These are phyloP conservation scores for Elachura formosa DNA, from an alignment of 2,113 vertebrate genomes.

Conservation along the genomic window DNA sequence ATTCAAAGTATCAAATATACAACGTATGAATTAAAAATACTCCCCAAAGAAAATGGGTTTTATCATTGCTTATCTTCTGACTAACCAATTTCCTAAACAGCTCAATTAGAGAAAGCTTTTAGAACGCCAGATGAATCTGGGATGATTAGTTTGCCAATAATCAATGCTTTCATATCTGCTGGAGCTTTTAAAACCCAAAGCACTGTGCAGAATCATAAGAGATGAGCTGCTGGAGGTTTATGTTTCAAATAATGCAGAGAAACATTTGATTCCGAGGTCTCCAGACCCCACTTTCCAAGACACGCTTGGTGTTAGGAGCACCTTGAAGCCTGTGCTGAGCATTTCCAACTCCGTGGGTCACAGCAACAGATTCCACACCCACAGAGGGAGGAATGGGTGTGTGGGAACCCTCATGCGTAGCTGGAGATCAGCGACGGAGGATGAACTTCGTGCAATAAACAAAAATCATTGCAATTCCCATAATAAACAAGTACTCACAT, in stretches of 20 bases:
- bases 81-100: neutral
- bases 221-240: neutral
- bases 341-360: rapidly evolving
- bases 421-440: neutral
- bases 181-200: neutral
- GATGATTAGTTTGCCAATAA: neutral
- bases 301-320: neutral
- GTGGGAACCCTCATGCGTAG: neutral
- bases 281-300: neutral
- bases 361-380: neutral
- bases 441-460: neutral
- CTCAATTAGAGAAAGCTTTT: neutral
- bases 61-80: neutral
- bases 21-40: neutral
- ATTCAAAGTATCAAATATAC: neutral
- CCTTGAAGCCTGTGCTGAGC: neutral
- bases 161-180: neutral
- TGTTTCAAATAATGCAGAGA: neutral
- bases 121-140: neutral
- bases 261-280: neutral
- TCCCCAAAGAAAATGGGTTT: neutral
- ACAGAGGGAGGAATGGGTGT: rapidly evolving
- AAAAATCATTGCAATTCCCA: neutral
- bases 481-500: neutral
- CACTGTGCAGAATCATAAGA: neutral